Base-by-base conservation (phyloP, 2,888 invertebrate genomes). In the Clunio marinus region DNA sequence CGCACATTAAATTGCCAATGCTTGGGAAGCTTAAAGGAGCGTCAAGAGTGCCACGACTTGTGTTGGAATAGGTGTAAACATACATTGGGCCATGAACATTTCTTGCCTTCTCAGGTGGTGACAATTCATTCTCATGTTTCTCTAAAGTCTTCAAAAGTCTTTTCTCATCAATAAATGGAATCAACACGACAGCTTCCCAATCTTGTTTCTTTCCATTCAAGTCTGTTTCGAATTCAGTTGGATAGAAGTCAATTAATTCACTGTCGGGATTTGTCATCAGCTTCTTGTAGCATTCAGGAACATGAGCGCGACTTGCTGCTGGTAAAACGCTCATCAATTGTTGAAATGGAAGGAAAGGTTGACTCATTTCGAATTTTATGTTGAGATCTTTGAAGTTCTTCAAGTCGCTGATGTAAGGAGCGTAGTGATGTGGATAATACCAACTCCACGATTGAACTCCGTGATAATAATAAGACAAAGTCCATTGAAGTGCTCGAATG, bases 401-500 rank as follows among this genome's bases (percentile, higher is more conserved):
- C 35, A 98, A 85, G 77, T 98, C 98, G 2, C 96, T 96, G 72
- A 96, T 90, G 76, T 89, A 97, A 0, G 98, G 98, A 0, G 97
- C 92, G 79, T 98, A 99, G 78, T 99, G 97, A 75, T 93, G 92
- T 0, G 96, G 96, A 78, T 96, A 99, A 80, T 84, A 97, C 98
- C 98, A 99, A 28, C 93, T 91, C 99, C 99, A 99, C 0, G 96
- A 96, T 63, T 91, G 90, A 55, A 96, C 93, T 4, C 98, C 98
- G 74, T 93, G 88, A 79, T 96, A 98, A 78, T 99, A 99, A 78
- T 99, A 99, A 75, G 89, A 85, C 17, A 98, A 81, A 75, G 95
- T 94, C 98, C 98, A 99, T 74, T 98, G 97, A 60, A 99, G 87
- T 0, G 96, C 97, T 45, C 88, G 83, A 8, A 98, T 89, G 77